phyloP scores from a whole-genome alignment of 1,140 invertebrate species.

The Hyles euphorbiae region DNA sequence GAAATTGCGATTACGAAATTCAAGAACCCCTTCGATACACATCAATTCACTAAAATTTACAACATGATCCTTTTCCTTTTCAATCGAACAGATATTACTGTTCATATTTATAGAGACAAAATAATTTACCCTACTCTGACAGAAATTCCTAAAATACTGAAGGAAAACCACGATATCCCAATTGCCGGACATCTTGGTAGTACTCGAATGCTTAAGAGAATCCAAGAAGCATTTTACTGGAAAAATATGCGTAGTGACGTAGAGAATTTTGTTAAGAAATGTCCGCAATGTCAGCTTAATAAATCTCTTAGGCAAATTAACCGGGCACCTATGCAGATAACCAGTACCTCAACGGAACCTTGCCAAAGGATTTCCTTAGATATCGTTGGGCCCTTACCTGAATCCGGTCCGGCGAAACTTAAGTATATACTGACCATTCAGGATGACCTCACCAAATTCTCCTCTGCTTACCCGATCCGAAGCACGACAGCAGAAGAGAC shows the following conservation, averaged over 20 bases:
- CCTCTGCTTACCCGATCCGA: background rate
- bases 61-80: conserved; percentile 18
- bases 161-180: conserved; percentile 26
- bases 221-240: conserved; percentile 26
- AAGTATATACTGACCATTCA: conserved; percentile 2
- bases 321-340: conserved; percentile 24
- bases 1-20: conserved; percentile 22
- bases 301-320: conserved; percentile 24
- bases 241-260: conserved; percentile 30
- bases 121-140: conserved; percentile 20
- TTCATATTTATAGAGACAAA: conserved; percentile 19
- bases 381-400: background rate
- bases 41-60: conserved; percentile 18
- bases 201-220: conserved; percentile 17
- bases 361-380: conserved; percentile 14
- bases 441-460: conserved; percentile 11
- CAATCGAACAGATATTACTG: conserved; percentile 12
- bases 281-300: conserved; percentile 22
- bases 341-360: conserved; percentile 17
- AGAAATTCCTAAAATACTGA: conserved; percentile 21
- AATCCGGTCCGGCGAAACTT: background rate
- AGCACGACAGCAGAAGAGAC: conserved; percentile 1
- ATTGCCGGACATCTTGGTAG: conserved; percentile 22
- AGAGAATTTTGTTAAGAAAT: conserved; percentile 23
- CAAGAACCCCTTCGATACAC: conserved; percentile 24